These are phyloP conservation scores for Rhingia rostrata DNA, from an alignment of 2,888 invertebrate species.

Conservation along the genomic window DNA sequence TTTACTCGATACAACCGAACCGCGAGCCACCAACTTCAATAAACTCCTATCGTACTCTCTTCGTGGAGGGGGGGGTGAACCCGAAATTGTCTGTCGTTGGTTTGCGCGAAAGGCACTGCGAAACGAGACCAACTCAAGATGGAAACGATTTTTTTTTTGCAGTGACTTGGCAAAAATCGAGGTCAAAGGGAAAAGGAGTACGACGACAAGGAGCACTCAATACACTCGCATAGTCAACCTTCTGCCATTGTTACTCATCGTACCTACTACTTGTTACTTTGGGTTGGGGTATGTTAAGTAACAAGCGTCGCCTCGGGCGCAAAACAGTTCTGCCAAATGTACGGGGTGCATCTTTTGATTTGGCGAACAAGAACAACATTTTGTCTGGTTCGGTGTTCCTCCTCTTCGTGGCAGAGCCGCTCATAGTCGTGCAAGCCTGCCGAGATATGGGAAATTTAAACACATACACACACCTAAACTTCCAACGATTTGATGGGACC, in stretches of 20 bases:
- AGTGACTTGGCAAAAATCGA: conserved; percentile 44
- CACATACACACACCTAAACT: conserved; percentile 2
- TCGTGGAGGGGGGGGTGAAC: neutral
- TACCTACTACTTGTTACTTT: neutral
- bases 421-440: conserved; percentile 41
- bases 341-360: conserved; percentile 38
- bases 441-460: conserved; percentile 49
- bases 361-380: neutral
- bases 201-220: conserved; percentile 7
- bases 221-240: conserved; percentile 13
- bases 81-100: conserved; percentile 57
- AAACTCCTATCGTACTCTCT: no score
- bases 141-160: conserved; percentile 5
- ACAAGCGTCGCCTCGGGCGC: conserved; percentile 41
- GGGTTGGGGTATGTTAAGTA: conserved; percentile 38
- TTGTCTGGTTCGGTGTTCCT: conserved; percentile 36
- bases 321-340: conserved; percentile 36
- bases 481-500: conserved; percentile 38
- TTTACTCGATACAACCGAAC: neutral
- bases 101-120: conserved; percentile 11
- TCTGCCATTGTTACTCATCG: conserved; percentile 49
- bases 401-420: neutral
- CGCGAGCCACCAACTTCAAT: no score
- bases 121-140: conserved; percentile 7
- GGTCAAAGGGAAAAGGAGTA: conserved; percentile 45